Evolutionary conservation across 2,888 invertebrate genomes (phyloP).

Genomic region (Chrysolina haemoptera): DNA sequence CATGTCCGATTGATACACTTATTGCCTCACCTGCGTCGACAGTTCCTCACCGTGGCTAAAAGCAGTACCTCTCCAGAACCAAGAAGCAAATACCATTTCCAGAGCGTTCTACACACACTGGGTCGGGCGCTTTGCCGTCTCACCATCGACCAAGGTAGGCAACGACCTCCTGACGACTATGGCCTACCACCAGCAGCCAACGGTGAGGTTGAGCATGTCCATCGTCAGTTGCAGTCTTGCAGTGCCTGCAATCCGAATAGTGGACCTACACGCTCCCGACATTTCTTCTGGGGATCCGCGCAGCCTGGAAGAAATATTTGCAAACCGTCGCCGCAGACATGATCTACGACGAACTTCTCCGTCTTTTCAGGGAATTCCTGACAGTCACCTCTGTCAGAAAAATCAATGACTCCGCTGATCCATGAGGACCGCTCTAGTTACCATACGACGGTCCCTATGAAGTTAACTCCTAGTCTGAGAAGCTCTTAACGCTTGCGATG

Average conservation of each 20-base stretch:
- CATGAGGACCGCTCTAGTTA: too few species aligned
- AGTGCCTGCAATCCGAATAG: not conserved
- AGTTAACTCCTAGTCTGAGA: too few species aligned
- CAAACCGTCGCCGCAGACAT: not conserved
- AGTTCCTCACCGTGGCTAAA: not conserved
- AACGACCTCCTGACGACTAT: not conserved
- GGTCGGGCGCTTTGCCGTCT: not conserved
- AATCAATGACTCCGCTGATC: not conserved
- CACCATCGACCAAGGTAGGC: not conserved
- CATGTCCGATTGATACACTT: not conserved
- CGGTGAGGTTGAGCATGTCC: not conserved
- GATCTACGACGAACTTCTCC: not conserved
- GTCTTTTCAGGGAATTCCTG: not conserved
- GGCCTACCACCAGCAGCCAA: not conserved
- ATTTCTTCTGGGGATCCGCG: not conserved
- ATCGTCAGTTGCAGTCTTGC: not conserved
- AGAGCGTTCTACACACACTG: not conserved
- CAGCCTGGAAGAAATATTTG: not conserved
- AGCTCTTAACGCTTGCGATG: too few species aligned
- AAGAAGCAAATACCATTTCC: not conserved
- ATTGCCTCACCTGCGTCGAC: not conserved
- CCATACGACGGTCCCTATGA: too few species aligned
- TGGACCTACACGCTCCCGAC: not conserved
- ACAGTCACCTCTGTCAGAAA: not conserved
- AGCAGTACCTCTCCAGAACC: not conserved